Base-by-base conservation (phyloP, 2,888 invertebrate species). In the Drosophila neotestacea region DNA sequence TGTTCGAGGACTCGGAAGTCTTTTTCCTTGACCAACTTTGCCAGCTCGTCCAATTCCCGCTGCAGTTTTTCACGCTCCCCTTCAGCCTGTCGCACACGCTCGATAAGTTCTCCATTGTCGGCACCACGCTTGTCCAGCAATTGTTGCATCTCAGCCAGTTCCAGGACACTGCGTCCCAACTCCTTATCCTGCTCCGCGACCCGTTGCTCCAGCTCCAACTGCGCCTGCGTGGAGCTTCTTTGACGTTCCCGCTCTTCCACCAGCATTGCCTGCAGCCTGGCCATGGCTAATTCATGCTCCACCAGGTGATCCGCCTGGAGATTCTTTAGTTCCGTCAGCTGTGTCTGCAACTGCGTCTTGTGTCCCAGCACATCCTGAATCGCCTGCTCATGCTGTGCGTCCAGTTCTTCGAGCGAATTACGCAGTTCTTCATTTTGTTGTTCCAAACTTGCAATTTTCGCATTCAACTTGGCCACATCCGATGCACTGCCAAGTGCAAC, bases 351-450 rank as follows among this genome's bases (percentile, higher is more conserved):
- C 51, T 94, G 94, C 47, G 92, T 93, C 81, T 95, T 95, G 41
- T 94, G 82, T 4, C 93, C 86, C 0, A 95, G 85, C 16, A 95
- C 91, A 84, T 93, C 93, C 73, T 94, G 95, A 92, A 96, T 95
- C 0, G 95, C 96, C 80, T 94, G 92, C 82, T 95, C 95, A 88
- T 96, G 96, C 91, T 96, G 96, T 50, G 92, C 93, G 86, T 97
- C 96, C 77, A 97, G 92, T 88, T 96, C 96, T 80, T 96, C 96
- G 59, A 97, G 90, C 71, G 94, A 93, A 64, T 88, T 91, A 77
- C 94, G 94, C 69, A 93, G 91, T 65, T 94, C 93, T 27, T 87
- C 92, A 51, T 94, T 92, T 82, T 93, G 93, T 28, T 87, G 78
- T 16, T 93, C 83, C 61, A 94, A 88, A 42, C 88, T 89, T 73